Evolutionary conservation across 2,113 vertebrate species (phyloP).

Genomic region (Acrocephalus kingi): DNA sequence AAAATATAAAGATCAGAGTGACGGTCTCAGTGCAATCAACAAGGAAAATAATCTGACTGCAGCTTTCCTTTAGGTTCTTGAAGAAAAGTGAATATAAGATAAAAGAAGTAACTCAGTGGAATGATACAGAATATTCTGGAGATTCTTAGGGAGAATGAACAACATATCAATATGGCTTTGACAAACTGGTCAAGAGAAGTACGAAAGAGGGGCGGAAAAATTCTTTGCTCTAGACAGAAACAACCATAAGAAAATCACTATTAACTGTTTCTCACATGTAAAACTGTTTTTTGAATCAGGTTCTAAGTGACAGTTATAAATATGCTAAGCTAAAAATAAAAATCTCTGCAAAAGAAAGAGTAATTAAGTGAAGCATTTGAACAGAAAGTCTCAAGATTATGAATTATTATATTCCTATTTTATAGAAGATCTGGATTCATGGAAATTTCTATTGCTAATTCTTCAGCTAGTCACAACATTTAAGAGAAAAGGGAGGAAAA

Average conservation of each 20-base stretch:
- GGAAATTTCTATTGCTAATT: slow-evolving; percentile 4
- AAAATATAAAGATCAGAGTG: not conserved
- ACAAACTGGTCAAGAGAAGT: not conserved
- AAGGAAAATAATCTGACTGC: not conserved
- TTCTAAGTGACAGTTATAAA: not conserved
- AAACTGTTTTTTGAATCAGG: not conserved
- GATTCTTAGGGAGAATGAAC: not conserved
- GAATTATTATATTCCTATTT: slow-evolving; percentile 30
- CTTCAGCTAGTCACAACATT: slow-evolving; percentile 34
- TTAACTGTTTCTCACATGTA: not conserved
- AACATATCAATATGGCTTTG: not conserved
- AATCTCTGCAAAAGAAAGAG: not conserved
- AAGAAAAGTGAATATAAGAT: not conserved
- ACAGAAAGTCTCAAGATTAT: slow-evolving; percentile 11
- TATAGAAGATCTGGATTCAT: not conserved
- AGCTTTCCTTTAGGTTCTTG: not conserved
- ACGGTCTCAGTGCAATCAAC: not conserved
- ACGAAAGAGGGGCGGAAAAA: not conserved
- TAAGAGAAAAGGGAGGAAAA: not conserved
- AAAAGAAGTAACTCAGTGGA: not conserved
- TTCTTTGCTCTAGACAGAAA: not conserved
- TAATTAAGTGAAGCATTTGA: not conserved
- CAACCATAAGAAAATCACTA: not conserved
- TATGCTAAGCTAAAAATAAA: slow-evolving; percentile 8
- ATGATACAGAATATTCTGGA: not conserved